Evolutionary conservation across 2,797 vertebrate species (phyloP).

Genomic region (Sylvilagus floridanus): DNA sequence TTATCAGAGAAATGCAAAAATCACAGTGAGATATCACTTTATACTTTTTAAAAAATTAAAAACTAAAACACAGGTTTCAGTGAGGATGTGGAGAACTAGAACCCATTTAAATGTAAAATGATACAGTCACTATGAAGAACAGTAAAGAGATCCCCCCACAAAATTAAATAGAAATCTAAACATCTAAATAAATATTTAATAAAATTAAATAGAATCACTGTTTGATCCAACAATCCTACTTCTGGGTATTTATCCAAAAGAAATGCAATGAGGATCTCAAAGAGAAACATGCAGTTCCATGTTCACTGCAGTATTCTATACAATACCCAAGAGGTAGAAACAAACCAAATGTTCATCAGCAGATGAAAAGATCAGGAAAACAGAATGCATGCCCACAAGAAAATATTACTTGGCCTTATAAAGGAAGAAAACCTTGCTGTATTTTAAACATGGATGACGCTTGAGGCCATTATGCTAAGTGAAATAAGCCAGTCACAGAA

Average conservation of each 20-base stretch:
- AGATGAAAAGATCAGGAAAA: neutral
- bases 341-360: neutral
- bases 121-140: neutral
- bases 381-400: neutral
- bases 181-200: too few relatives aligned
- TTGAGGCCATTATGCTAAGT: neutral
- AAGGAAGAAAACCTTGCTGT: neutral
- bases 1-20: conserved; percentile 23
- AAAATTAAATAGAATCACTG: neutral
- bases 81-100: neutral
- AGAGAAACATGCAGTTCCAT: neutral
- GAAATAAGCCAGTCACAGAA: conserved; percentile 38
- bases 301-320: neutral
- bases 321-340: neutral
- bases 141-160: neutral
- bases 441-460: neutral
- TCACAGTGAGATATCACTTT: neutral
- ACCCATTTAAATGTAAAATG: neutral
- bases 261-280: neutral
- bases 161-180: neutral
- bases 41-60: neutral
- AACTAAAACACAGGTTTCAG: neutral
- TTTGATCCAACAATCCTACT: neutral
- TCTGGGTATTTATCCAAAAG: neutral
- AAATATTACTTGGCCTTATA: neutral